These are phyloP conservation scores for Sarcophaga variegata DNA, from an alignment of 2,888 invertebrate genomes.

Conservation along the genomic window DNA sequence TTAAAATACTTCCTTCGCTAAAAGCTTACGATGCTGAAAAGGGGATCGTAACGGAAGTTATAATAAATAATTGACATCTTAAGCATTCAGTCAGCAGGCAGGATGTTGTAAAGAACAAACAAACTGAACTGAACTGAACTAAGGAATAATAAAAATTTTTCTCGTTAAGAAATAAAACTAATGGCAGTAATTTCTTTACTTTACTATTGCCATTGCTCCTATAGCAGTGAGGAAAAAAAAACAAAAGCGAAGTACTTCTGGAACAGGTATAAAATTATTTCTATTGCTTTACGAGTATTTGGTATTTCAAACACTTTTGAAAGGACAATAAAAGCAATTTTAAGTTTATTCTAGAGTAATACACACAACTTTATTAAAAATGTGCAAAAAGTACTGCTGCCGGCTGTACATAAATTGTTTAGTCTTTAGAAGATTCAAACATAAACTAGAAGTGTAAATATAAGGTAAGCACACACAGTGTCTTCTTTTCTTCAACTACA, in stretches of 20 bases:
- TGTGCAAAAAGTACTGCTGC: constrained; percentile 21
- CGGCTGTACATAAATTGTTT: constrained; percentile 44
- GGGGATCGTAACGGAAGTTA: constrained; percentile 19
- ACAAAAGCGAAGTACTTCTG: neutral
- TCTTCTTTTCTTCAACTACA: constrained; percentile 17
- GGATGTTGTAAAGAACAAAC: constrained; percentile 48
- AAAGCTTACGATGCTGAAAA: constrained; percentile 29
- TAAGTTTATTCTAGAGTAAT: constrained; percentile 30
- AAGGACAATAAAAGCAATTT: constrained; percentile 40
- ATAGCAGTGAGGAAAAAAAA: neutral
- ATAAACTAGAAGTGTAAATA: constrained; percentile 39
- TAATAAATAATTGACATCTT: constrained; percentile 60
- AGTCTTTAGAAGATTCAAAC: constrained; percentile 31
- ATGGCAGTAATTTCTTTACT: constrained; percentile 29
- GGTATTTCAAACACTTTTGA: constrained; percentile 4
- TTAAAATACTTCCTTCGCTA: constrained; percentile 41
- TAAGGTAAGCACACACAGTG: constrained; percentile 33
- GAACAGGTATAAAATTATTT: neutral
- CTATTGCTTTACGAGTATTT: neutral
- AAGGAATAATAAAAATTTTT: constrained; percentile 11
- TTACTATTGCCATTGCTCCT: neutral
- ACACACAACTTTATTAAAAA: constrained; percentile 52
- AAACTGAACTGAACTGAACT: neutral
- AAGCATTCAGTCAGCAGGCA: constrained; percentile 38
- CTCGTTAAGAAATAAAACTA: constrained; percentile 44